Evolutionary conservation across 2,888 invertebrate species (phyloP).

Genomic region (Tipula lateralis): DNA sequence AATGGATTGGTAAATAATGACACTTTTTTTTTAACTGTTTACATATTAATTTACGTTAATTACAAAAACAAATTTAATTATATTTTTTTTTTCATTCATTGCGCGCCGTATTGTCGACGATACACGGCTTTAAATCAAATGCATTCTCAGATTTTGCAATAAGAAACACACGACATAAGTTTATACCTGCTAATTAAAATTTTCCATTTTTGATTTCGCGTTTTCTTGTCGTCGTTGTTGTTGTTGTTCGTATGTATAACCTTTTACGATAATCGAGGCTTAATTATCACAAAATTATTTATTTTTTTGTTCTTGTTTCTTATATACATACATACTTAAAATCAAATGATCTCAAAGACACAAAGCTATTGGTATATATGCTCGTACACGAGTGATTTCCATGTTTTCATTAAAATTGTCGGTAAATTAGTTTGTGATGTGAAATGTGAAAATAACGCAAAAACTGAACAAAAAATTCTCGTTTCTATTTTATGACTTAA

Average conservation of each 20-base stretch:
- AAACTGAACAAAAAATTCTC: not conserved
- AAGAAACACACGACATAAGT: not conserved
- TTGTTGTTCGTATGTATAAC: not conserved
- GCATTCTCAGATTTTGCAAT: constrained; percentile 7
- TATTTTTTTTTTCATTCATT: not conserved
- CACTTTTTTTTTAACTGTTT: not conserved
- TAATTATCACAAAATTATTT: not conserved
- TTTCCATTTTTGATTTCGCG: not conserved
- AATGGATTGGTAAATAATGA: constrained; percentile 24
- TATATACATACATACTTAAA: not conserved
- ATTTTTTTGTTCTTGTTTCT: not conserved
- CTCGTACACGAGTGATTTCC: not conserved
- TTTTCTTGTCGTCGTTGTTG: too few relatives aligned
- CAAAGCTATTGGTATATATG: not conserved
- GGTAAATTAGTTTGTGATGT: not conserved
- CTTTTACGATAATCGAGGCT: not conserved
- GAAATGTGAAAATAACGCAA: not conserved
- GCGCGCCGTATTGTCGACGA: not conserved
- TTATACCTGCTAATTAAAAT: not conserved
- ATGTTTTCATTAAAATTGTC: constrained; percentile 24
- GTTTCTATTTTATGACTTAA: constrained; percentile 19
- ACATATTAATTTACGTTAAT: not conserved
- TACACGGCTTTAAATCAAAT: not conserved
- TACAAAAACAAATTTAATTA: not conserved
- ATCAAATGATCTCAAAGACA: not conserved